Conservation (phyloP, 2,888 invertebrate genomes). For the Dicyrtoma fusca region DNA sequence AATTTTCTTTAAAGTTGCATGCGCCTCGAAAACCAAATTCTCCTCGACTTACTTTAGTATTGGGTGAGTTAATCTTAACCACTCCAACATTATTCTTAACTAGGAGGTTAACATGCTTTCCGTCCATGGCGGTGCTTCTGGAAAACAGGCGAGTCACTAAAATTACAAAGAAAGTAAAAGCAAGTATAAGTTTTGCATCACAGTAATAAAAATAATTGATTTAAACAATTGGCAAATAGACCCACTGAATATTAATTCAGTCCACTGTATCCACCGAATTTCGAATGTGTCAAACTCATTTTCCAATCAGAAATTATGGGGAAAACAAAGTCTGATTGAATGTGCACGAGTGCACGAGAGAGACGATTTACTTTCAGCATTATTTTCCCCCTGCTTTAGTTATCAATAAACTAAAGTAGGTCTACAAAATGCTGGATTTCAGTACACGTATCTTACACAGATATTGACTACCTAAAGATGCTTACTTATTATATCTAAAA, state of each 20-base stretch:
- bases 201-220: not conserved
- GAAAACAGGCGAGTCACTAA: constrained; percentile 46
- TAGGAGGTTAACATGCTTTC: constrained; percentile 74
- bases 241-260: no score
- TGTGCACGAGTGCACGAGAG: no score
- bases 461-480: no score
- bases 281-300: not conserved
- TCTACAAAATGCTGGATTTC: not conserved
- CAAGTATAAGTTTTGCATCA: not conserved
- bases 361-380: no score
- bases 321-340: no score
- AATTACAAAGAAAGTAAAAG: constrained; percentile 25
- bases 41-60: constrained; percentile 65
- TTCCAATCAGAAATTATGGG: not conserved
- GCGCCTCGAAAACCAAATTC: no score
- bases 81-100: constrained; percentile 85
- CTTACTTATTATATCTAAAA: no score
- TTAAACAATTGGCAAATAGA: not conserved
- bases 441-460: no score
- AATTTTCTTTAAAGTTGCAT: no score
- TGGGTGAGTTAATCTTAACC: constrained; percentile 82
- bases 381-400: not conserved
- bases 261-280: not conserved
- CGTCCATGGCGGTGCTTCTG: constrained; percentile 60
- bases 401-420: not conserved